phyloP scores from a whole-genome alignment of 1,140 invertebrate genomes.

The Solenopsis fugax region DNA sequence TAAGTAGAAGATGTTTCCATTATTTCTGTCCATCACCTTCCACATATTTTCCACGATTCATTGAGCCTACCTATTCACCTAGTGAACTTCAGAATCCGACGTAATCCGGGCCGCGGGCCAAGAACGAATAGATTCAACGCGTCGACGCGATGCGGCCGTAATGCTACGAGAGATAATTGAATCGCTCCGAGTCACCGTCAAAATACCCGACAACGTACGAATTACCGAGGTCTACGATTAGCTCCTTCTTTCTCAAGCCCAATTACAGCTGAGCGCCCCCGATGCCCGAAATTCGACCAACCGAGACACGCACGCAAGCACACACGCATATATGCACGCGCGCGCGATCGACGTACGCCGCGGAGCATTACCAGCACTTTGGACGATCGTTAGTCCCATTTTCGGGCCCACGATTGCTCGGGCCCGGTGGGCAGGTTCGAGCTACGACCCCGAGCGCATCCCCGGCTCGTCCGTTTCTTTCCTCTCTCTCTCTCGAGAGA shows the following conservation, averaged over 20 bases:
- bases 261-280: conserved; percentile 24
- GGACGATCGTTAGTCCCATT: conserved; percentile 63
- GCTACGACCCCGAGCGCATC: conserved; percentile 25
- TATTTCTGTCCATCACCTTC: not conserved
- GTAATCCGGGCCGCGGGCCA: not conserved
- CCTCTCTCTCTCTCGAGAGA: conserved; percentile 77
- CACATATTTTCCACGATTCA: conserved; percentile 12
- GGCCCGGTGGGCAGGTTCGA: conserved; percentile 43
- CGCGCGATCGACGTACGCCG: conserved; percentile 24
- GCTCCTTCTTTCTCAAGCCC: conserved; percentile 30
- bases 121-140: conserved; percentile 32
- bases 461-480: conserved; percentile 61
- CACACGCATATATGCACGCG: conserved; percentile 16
- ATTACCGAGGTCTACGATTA: conserved; percentile 42
- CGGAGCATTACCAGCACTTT: conserved; percentile 26
- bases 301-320: conserved; percentile 38
- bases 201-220: conserved; percentile 52
- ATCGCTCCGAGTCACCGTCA: conserved; percentile 50
- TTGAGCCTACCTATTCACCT: not conserved
- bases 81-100: not conserved
- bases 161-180: conserved; percentile 37
- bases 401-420: conserved; percentile 54
- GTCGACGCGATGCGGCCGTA: conserved; percentile 5
- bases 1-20: not conserved
- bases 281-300: conserved; percentile 43